These are phyloP conservation scores for Luperina nickerlii DNA, from an alignment of 2,888 invertebrate species.

Conservation along the genomic window DNA sequence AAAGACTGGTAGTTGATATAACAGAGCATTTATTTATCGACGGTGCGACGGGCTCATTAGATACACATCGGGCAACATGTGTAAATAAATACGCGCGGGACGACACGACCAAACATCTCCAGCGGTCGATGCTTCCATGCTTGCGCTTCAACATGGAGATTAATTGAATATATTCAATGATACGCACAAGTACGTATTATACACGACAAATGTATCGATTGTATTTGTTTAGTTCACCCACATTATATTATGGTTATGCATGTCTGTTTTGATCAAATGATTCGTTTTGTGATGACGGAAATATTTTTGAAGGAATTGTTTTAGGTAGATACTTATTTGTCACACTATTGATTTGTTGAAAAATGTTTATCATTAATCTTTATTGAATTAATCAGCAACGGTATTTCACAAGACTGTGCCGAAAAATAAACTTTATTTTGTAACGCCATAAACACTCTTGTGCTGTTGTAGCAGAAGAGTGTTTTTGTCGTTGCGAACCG, in stretches of 20 bases:
- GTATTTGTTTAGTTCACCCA: conserved; percentile 37
- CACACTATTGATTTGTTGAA: no score
- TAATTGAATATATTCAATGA: conserved; percentile 68
- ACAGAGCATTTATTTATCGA: conserved; percentile 82
- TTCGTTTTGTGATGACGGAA: not conserved
- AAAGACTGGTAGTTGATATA: conserved; percentile 89
- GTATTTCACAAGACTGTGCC: not conserved
- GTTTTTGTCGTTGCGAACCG: not conserved
- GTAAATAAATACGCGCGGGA: conserved; percentile 85
- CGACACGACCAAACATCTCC: conserved; percentile 81
- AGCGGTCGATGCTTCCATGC: conserved; percentile 76
- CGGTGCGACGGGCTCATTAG: conserved; percentile 83
- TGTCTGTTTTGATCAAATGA: not conserved
- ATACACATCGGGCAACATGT: conserved; percentile 86
- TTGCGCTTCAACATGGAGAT: conserved; percentile 59
- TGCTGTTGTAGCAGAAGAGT: not conserved
- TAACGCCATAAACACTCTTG: not conserved
- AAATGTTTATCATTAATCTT: not conserved
- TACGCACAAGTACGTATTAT: conserved; percentile 35
- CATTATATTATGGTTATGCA: conserved; percentile 13
- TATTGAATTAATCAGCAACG: not conserved
- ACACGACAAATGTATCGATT: conserved; percentile 33
- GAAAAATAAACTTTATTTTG: conserved; percentile 1
- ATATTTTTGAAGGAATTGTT: not conserved
- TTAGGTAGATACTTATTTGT: no score